Base-by-base conservation (phyloP, 2,113 vertebrate species). In the Gadus chalcogrammus region DNA sequence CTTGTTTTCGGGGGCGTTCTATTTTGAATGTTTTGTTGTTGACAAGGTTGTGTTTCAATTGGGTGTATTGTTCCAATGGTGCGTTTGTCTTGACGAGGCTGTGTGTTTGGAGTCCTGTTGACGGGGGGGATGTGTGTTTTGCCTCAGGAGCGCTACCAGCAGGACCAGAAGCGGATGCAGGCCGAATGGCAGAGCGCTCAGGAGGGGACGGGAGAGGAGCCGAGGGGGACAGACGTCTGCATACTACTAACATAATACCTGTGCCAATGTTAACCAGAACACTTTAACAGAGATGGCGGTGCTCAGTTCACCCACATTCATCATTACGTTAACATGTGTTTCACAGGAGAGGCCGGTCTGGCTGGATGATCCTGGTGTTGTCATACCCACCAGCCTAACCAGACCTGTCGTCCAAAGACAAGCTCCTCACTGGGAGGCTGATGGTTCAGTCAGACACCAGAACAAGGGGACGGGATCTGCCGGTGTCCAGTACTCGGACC, bases 121-220 rank as follows among this genome's bases (percentile, higher is more conserved):
- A 16, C 55, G n/a, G 5, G 17, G 64, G 20, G 8, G 61, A 15
- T 58, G 55, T 58, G 6, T 58, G 55, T n/a, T 58, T 65, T 12
- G 18, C 38, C 72, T 75, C 42, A 99, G 97, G 96, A 96, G 76
- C 94, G 97, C 74, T 98, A 95, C 78, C 87, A 92, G 22, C 92
- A 88, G 11, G 96, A 98, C 62, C 95, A 98, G 89, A 94, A 96
- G 81, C 94, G 93, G 78, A 85, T 99, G 61, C 92, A 91, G 66
- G 94, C 95, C 58, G 94, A 97, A 84, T 99, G 97, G 97, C 87
- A 72, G 22, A 90, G 76, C 69, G 95, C 94, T 48, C 93, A 95
- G 66, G 95, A 96, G 77, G 93, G 92, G 0, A 86, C 88, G 65
- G 89, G 88, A 66, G 92, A 93, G 66, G 90, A 79, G 7, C 81